phyloP scores from a whole-genome alignment of 2,113 vertebrate genomes.

The Pongo pygmaeus region DNA sequence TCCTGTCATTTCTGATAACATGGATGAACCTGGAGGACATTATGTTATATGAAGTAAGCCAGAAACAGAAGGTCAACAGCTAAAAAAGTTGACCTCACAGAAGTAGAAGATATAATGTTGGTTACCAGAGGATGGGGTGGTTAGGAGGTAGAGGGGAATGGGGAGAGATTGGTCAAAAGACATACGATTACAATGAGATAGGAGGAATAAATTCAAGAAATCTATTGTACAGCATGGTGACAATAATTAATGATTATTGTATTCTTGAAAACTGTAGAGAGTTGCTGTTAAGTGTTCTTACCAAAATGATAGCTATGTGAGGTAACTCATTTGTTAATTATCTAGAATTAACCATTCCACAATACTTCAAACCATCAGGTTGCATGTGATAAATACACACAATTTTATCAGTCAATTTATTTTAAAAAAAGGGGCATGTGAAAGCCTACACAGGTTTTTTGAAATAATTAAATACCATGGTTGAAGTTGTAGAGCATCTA shows the following conservation, averaged over 20 bases:
- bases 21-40: not conserved
- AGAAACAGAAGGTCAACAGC: not conserved
- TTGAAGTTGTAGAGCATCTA: not conserved
- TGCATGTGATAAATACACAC: not conserved
- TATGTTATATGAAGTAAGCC: not conserved
- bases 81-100: not conserved
- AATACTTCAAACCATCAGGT: not conserved
- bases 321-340: not conserved
- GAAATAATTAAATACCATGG: not conserved
- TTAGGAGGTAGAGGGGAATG: not conserved
- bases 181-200: not conserved
- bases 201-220: not conserved
- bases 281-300: not conserved
- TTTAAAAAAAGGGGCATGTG: not conserved
- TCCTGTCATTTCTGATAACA: not conserved
- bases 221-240: not conserved
- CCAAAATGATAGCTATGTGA: not conserved
- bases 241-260: not conserved
- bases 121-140: not conserved
- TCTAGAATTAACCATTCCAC: not conserved
- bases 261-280: not conserved
- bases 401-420: not conserved
- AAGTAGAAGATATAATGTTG: not conserved
- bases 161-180: not conserved
- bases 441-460: not conserved